Base-by-base conservation (phyloP, 2,797 vertebrate genomes). In the Cossypha dichroa region DNA sequence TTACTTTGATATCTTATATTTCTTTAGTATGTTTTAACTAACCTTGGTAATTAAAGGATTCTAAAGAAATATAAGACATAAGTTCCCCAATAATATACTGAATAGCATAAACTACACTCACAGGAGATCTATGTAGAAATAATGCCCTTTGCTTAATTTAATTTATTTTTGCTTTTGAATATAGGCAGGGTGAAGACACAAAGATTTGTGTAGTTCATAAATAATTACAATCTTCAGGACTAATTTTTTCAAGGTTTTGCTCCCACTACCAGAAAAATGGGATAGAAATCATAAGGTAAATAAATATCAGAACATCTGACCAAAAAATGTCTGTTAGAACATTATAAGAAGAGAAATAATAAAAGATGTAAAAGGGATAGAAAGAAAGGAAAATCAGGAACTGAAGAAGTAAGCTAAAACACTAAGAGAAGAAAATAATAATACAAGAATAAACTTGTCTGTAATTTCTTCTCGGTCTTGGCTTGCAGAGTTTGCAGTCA, bases 401-500 rank as follows among this genome's bases (percentile, higher is more conserved):
- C 33, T 40, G 23, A 29, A 62, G 59, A 76, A 75, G 38, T n/a
- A 15, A 91, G 52, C 22, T 59, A 59, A 85, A 66, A 38, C 21
- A 38, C 20, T 69, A 72, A 46, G 21, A 58, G 43, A 69, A 79
- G 6, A 87, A 79, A 94, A 62, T 58, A 70, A 28, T 34, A 7
- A 13, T 59, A 40, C 64, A 85, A 83, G 62, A 83, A 76, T 70
- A 85, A 90, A 89, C 54, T 70, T 75, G 68, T 10, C 48, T 73
- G 40, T 46, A 85, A 85, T 79, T 75, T 63, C 60, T 72, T 86
- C 36, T 41, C 20, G 67, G 17, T 79, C 55, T 51, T 77, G 40
- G 56, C 52, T 90, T 79, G 41, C 4, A 70, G 17, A 79, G 15
- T 29, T 28, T 73, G 22, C 20, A 79, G 48, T 51, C 0, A 45